Evolutionary conservation across 1,140 invertebrate species (phyloP).

Genomic region (Orchesella cincta): DNA sequence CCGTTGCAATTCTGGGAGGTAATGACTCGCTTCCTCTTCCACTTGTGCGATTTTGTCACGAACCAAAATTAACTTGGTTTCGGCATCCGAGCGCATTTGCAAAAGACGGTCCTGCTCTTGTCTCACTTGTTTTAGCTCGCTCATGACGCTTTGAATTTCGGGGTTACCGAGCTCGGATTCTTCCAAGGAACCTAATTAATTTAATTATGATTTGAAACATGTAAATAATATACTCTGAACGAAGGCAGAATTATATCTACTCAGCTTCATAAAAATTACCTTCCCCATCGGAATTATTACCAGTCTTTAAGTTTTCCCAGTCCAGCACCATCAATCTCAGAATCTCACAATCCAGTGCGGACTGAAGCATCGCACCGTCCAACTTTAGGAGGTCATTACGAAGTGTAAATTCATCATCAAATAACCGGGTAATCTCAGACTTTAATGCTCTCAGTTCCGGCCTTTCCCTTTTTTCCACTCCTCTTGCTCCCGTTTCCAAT

Average conservation of each 20-base stretch:
- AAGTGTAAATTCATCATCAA: slow-evolving; percentile 49
- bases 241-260: not conserved
- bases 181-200: slow-evolving; percentile 28
- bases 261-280: slow-evolving; percentile 18
- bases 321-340: slow-evolving; percentile 49
- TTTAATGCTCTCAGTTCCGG: slow-evolving; percentile 44
- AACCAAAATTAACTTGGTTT: slow-evolving; percentile 56
- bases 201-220: not conserved
- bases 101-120: slow-evolving; percentile 76
- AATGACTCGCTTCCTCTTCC: slow-evolving; percentile 64
- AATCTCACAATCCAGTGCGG: slow-evolving; percentile 49
- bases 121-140: slow-evolving; percentile 73
- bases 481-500: not conserved
- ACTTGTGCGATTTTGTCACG: slow-evolving; percentile 74
- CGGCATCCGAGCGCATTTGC: slow-evolving; percentile 77
- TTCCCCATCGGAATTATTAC: slow-evolving; percentile 41
- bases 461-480: slow-evolving; percentile 8
- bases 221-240: not conserved
- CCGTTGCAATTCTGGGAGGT: slow-evolving; percentile 72
- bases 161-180: slow-evolving; percentile 38
- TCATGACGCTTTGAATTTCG: slow-evolving; percentile 75
- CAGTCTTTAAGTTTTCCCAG: slow-evolving; percentile 46
- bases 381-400: slow-evolving; percentile 49
- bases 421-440: slow-evolving; percentile 40
- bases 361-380: slow-evolving; percentile 49